Evolutionary conservation across 2,888 invertebrate genomes (phyloP), one percentile per base, ranked within the genome.

Genomic region (Celastrina argiolus): DNA sequence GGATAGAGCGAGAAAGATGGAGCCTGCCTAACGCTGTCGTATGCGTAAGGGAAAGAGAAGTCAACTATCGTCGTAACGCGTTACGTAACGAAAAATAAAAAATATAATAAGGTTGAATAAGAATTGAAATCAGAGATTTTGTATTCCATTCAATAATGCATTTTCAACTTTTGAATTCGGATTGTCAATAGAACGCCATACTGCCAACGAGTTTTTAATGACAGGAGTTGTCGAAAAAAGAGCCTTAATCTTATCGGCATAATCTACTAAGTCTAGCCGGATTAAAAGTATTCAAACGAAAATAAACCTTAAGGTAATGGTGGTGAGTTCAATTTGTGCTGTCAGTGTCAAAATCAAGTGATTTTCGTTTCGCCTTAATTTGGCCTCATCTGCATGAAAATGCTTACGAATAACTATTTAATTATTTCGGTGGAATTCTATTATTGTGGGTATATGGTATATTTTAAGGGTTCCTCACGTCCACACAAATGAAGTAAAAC

Each of bases 311-410:
- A 61, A 39, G 14, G 14, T 14, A 61, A 36, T 6, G 14, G 36
- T 22, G 14, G 31, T 34, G 16, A 59, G 18, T 59, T 34, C 3
- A 10, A 1, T 22, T 39, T 36, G 22, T 10, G 56, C 12, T 56
- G 56, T 56, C 56, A 56, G 12, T 56, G 61, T 61, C 18, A 18
- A 59, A 16, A 34, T 34, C 34, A 39, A 61, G 14, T 2, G 36
- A 6, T 34, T 58, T 59, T 36, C 36, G 22, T 26, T 39, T 22
- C 61, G 61, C 61, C 39, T 61, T 26, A 61, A 39, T 39, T 39
- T 61, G 12, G 36, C 16, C 61, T 61, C 61, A 61, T 61, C 39
- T 61, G 12, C 61, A 61, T 61, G 61, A 36, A 22, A 61, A 61
- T 61, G 61, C 61, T 61, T 14, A 61, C 39, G 39, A 36, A 36